These are phyloP conservation scores for Scaptomyza flava DNA, from an alignment of 2,888 invertebrate genomes.

Conservation along the genomic window DNA sequence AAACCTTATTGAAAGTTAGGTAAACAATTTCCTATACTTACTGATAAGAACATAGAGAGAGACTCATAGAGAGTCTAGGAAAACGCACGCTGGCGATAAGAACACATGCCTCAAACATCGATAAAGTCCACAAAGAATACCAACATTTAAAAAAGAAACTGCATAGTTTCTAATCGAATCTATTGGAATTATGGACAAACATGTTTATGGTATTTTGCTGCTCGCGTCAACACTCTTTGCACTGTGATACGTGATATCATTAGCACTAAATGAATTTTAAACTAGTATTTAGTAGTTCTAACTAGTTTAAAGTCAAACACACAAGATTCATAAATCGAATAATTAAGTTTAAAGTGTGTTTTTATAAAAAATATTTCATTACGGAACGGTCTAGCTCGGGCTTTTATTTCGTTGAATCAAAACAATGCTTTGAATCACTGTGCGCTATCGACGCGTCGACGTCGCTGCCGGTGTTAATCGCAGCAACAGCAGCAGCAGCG, in stretches of 20 bases:
- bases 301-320: too few relatives aligned
- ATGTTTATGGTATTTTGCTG: not conserved
- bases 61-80: slow-evolving; percentile 6
- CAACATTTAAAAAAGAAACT: slow-evolving; percentile 44
- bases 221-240: slow-evolving; percentile 6
- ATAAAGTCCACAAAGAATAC: slow-evolving; percentile 55
- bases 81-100: slow-evolving; percentile 32
- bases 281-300: not conserved
- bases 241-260: slow-evolving; percentile 7
- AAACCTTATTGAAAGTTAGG: slow-evolving; percentile 40
- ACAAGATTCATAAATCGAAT: not conserved
- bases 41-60: slow-evolving; percentile 37
- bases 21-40: slow-evolving; percentile 50
- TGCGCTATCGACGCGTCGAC: slow-evolving; percentile 14
- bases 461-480: slow-evolving; percentile 48
- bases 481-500: slow-evolving; percentile 33
- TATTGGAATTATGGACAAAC: slow-evolving; percentile 24
- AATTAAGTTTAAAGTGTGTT: not conserved
- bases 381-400: not conserved
- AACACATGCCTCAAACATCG: slow-evolving; percentile 43
- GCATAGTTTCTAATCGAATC: slow-evolving; percentile 30
- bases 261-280: too few relatives aligned
- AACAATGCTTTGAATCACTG: slow-evolving; percentile 20
- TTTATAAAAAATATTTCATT: not conserved
- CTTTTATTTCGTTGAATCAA: not conserved